Percentiles rank a stretch among this genome's conserved stretches.
Conservation (phyloP, 2,113 vertebrate species). For the Zosterops japonicus region DNA sequence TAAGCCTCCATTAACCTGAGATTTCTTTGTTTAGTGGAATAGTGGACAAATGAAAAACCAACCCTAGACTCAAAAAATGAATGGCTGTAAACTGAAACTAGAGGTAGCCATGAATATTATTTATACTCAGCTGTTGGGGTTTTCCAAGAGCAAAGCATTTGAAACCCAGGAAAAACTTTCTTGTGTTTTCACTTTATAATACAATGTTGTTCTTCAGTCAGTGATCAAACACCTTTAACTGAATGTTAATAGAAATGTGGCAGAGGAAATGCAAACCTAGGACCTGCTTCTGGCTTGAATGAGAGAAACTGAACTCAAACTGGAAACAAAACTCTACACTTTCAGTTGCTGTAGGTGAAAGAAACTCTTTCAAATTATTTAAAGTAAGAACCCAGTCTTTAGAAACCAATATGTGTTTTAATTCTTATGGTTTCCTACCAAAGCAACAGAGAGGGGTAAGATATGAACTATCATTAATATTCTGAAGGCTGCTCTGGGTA, state of each 20-base stretch:
- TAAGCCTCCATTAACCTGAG: not conserved
- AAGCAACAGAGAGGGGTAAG: not conserved
- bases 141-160: not conserved
- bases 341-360: not conserved
- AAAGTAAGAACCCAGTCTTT: not conserved
- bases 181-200: not conserved
- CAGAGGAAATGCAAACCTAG: not conserved
- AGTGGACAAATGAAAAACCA: not conserved
- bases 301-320: not conserved
- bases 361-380: not conserved
- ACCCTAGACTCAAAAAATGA: not conserved
- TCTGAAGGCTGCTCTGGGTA: not conserved
- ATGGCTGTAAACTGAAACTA: not conserved
- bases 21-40: not conserved
- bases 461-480: not conserved
- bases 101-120: not conserved
- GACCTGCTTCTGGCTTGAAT: not conserved
- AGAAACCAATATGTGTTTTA: not conserved
- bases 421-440: not conserved
- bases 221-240: not conserved
- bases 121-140: not conserved
- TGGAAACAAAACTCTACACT: not conserved
- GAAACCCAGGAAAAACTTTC: not conserved
- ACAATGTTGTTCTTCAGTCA: not conserved
- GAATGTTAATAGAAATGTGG: not conserved